Conservation (phyloP, 2,888 invertebrate species). For the Cantharis nigra region DNA sequence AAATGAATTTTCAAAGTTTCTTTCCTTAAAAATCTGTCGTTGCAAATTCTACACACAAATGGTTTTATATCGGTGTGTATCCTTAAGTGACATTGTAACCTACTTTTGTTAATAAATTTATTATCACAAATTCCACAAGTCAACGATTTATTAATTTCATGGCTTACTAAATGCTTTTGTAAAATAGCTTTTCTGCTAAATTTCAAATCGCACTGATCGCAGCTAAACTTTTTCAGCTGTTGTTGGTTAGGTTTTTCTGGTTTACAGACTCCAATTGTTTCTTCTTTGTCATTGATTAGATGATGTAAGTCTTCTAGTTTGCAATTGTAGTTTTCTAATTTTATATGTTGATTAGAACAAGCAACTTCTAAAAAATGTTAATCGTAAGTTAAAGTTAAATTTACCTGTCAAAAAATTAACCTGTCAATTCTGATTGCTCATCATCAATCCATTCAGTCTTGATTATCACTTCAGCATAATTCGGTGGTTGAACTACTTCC, state of each 20-base stretch:
- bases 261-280: neutral
- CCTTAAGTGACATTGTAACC: neutral
- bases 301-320: neutral
- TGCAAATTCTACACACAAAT: neutral
- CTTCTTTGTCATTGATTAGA: neutral
- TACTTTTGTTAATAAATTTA: neutral
- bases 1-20: neutral
- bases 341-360: neutral
- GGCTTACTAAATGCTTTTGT: neutral
- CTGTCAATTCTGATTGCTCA: neutral
- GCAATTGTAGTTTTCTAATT: neutral
- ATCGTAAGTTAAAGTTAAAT: neutral
- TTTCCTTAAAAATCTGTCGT: neutral
- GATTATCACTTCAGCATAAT: neutral
- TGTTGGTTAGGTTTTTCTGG: neutral
- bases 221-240: neutral
- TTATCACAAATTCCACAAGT: neutral
- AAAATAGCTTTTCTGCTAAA: neutral
- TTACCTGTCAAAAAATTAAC: neutral
- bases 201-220: neutral
- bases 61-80: neutral
- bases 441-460: neutral
- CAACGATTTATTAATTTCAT: neutral
- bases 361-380: neutral
- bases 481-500: neutral